Conservation (phyloP, 2,888 invertebrate genomes). For the Platynereis dumerilii region DNA sequence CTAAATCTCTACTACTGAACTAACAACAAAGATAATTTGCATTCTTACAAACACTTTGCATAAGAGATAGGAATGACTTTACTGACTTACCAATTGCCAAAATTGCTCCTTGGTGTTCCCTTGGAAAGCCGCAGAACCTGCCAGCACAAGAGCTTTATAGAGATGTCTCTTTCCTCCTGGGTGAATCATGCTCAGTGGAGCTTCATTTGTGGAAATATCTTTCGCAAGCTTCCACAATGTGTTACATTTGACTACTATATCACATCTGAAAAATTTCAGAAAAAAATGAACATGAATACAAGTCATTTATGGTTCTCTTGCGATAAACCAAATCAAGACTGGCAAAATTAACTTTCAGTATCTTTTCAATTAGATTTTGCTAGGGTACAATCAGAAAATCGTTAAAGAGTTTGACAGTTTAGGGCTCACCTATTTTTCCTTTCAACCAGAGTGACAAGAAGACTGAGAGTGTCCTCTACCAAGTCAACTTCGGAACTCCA, state of each 20-base stretch:
- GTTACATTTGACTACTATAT: slow-evolving; percentile 69
- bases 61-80: too few relatives aligned
- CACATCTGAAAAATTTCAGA: slow-evolving; percentile 64
- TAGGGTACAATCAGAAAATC: too few relatives aligned
- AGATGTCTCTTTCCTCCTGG: slow-evolving; percentile 72
- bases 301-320: background rate
- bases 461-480: slow-evolving; percentile 71
- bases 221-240: slow-evolving; percentile 66
- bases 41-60: too few relatives aligned
- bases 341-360: too few relatives aligned
- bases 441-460: slow-evolving; percentile 69
- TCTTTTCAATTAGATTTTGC: too few relatives aligned
- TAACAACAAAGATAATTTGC: too few relatives aligned
- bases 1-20: too few relatives aligned
- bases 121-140: slow-evolving; percentile 67
- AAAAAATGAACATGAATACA: too few relatives aligned
- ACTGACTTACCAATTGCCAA: slow-evolving; percentile 29
- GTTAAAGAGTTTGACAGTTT: too few relatives aligned
- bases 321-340: background rate
- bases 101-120: slow-evolving; percentile 50
- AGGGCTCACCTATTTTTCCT: slow-evolving; percentile 67
- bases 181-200: slow-evolving; percentile 67
- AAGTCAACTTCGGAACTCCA: slow-evolving; percentile 72
- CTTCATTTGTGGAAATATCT: slow-evolving; percentile 66
- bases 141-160: slow-evolving; percentile 76